phyloP scores from a whole-genome alignment of 1,140 invertebrate genomes.

The Glomeris maerens region DNA sequence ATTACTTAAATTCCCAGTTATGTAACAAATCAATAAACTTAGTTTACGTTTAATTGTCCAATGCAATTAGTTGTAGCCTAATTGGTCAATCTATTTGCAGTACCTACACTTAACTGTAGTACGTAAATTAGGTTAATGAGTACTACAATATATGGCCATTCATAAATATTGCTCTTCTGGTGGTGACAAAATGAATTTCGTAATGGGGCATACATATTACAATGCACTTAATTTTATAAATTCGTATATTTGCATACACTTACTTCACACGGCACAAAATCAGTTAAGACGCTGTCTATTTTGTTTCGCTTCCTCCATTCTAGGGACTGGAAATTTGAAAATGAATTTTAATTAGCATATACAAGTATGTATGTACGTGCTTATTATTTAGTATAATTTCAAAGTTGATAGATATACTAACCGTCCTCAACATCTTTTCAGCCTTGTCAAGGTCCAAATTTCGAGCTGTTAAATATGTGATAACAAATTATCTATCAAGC shows the following conservation, averaged over 20 bases:
- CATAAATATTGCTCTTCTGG: too few species aligned
- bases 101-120: too few species aligned
- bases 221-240: conserved; percentile 8
- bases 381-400: neutral
- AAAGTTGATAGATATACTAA: neutral
- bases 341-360: conserved; percentile 10
- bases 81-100: neutral
- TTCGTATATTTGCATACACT: neutral
- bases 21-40: too few species aligned
- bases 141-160: too few species aligned
- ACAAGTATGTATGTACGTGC: neutral
- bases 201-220: too few species aligned
- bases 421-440: conserved; percentile 3
- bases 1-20: neutral
- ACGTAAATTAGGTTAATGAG: too few species aligned
- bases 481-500: too few species aligned
- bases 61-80: neutral
- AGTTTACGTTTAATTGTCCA: too few species aligned
- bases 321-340: conserved; percentile 43
- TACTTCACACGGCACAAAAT: conserved; percentile 55
- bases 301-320: conserved; percentile 63
- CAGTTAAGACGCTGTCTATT: conserved; percentile 46
- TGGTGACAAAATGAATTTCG: too few species aligned
- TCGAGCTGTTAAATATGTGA: too few species aligned
- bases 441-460: conserved; percentile 8